A percentile compares a stretch with the other conserved stretches of the same genome.
Evolutionary conservation across 1,140 invertebrate species (phyloP).

Genomic region (Anoplophora glabripennis): DNA sequence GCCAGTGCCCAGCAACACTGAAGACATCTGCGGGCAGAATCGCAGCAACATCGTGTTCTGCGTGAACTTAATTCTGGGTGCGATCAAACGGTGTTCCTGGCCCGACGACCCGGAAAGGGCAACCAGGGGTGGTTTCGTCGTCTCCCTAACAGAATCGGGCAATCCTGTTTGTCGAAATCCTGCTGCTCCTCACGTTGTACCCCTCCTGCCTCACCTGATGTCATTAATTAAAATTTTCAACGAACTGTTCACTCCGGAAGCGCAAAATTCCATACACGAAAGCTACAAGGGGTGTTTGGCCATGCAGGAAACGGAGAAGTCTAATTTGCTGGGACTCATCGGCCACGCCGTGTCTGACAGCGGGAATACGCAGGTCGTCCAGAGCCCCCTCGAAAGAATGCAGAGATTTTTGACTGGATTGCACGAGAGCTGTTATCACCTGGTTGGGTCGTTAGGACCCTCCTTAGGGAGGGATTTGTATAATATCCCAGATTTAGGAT

Average conservation of each 20-base stretch:
- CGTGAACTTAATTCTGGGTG: constrained; percentile 72
- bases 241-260: constrained; percentile 71
- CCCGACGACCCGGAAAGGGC: constrained; percentile 78
- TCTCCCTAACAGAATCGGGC: constrained; percentile 68
- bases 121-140: constrained; percentile 76
- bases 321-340: constrained; percentile 62
- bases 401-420: constrained; percentile 71
- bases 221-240: constrained; percentile 74
- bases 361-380: constrained; percentile 50
- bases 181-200: constrained; percentile 75
- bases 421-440: constrained; percentile 73
- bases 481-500: constrained; percentile 61
- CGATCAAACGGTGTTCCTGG: constrained; percentile 81
- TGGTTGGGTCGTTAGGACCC: constrained; percentile 73
- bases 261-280: constrained; percentile 59
- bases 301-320: constrained; percentile 68
- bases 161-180: constrained; percentile 76
- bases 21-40: constrained; percentile 60
- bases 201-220: constrained; percentile 73
- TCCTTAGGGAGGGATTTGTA: constrained; percentile 82
- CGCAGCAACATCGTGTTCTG: constrained; percentile 65
- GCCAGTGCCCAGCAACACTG: constrained; percentile 56
- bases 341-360: constrained; percentile 47
- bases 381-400: constrained; percentile 70
- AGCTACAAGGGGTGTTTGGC: constrained; percentile 67